Base-by-base conservation (phyloP, 2,888 invertebrate genomes). In the Spodoptera picta region DNA sequence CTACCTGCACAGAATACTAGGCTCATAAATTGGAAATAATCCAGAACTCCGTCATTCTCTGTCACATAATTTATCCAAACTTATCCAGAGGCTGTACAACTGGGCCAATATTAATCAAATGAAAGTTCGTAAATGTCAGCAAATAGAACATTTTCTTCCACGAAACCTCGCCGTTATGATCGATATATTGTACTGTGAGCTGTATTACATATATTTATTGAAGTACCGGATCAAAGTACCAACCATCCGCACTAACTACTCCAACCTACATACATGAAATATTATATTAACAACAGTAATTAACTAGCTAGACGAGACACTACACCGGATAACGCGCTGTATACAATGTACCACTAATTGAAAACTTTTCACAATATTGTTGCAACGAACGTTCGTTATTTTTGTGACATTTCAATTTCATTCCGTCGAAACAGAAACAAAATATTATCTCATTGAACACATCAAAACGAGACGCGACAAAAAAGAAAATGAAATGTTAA, bases 401-500 rank as follows among this genome's bases (percentile, higher is more conserved):
- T 76, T 69, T 59, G 76, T 78, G 75, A 80, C 77, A 81, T 81
- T 84, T 78, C 77, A 82, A 81, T 84, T 81, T 76, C 60, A 63
- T 74, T 65, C 72, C 69, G 69, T 77, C 76, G 71, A 81, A 79
- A 77, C 68, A 69, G 70, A 77, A 67, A 76, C 79, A 77, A 77
- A 74, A 73, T 73, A 75, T 75, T 73, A 75, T 75, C 57, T 62
- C 52, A 61, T 56, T 58, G 48, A 65, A 69, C 36, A 54, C 51
- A 73, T 64, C 57, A 64, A 31, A 65, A 62, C 52, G 27, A 45
- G 49, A 47, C 14, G 45, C 31, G 52, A 61, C 14, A 45, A 53
- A 58, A 68, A 76, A 67, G 65, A 81, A 80, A 80, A 82, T 78
- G 69, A 78, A 84, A 83, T 79, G 72, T 77, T 83, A 84, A 85